phyloP scores from a whole-genome alignment of 2,797 vertebrate species.

The Megaceryle alcyon region DNA sequence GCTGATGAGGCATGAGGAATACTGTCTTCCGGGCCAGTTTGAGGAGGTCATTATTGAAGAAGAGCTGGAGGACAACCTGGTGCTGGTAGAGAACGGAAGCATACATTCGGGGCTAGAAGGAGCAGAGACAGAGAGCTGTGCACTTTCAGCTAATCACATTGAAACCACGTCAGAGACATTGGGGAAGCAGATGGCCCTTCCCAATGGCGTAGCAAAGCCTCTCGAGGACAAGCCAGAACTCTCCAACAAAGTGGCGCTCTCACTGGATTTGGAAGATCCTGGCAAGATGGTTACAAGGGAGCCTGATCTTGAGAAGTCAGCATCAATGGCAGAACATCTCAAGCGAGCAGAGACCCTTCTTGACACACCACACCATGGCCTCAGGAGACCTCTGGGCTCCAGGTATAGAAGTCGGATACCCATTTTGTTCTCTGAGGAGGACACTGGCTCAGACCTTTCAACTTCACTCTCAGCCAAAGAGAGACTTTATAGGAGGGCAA shows the following conservation, averaged over 20 bases:
- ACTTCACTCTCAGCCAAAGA: conserved; percentile 85
- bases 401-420: conserved; percentile 90
- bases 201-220: conserved; percentile 38
- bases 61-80: conserved; percentile 59
- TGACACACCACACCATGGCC: background rate
- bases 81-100: conserved; percentile 68
- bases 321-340: background rate
- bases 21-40: conserved; percentile 68
- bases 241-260: background rate
- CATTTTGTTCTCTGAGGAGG: conserved; percentile 89
- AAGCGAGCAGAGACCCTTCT: conserved; percentile 18
- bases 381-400: conserved; percentile 53
- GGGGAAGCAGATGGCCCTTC: conserved; percentile 52
- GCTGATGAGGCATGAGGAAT: conserved; percentile 79
- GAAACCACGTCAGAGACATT: conserved; percentile 58
- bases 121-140: conserved; percentile 70
- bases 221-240: background rate
- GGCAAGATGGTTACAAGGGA: background rate
- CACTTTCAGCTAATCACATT: background rate
- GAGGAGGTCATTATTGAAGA: conserved; percentile 77
- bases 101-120: conserved; percentile 64
- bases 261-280: conserved; percentile 21
- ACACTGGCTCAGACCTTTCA: conserved; percentile 87
- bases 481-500: conserved; percentile 82
- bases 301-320: conserved; percentile 28